Percentiles rank a stretch among this genome's conserved stretches.
Conservation (phyloP, 2,113 vertebrate genomes). For the Tupaia tana region DNA sequence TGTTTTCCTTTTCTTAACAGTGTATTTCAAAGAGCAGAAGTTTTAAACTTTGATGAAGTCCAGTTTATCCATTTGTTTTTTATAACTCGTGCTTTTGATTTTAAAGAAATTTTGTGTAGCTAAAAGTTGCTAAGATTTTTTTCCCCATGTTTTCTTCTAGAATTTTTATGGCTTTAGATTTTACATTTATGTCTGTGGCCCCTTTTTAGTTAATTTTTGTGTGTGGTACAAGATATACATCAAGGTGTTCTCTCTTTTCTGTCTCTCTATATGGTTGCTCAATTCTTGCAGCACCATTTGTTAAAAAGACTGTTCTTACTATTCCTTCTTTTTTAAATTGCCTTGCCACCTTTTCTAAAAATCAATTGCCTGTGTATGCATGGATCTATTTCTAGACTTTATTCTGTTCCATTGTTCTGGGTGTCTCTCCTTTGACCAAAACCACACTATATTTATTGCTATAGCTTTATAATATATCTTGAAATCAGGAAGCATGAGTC, state of each 20-base stretch:
- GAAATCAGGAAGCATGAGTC: not conserved
- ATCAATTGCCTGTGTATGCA: not conserved
- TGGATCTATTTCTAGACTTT: not conserved
- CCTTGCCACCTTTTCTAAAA: not conserved
- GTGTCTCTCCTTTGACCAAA: not conserved
- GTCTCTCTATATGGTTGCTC: not conserved
- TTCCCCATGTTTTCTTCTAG: not conserved
- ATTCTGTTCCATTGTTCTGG: not conserved
- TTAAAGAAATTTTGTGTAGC: not conserved
- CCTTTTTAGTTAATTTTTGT: not conserved
- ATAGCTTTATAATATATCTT: not conserved
- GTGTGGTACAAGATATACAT: not conserved
- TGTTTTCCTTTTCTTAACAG: not conserved
- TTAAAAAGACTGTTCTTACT: not conserved
- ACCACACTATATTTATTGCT: not conserved
- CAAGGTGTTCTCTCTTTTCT: not conserved
- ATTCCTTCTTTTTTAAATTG: not conserved
- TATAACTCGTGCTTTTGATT: not conserved
- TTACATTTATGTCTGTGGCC: not conserved
- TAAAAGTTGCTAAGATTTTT: not conserved
- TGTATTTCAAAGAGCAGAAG: not conserved
- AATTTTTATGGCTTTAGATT: constrained; percentile 9
- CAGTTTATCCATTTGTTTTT: not conserved
- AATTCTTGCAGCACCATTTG: not conserved
- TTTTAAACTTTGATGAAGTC: not conserved